Percentiles rank a stretch among this genome's conserved stretches.
Conservation (phyloP, 2,888 invertebrate genomes). For the Leptopterna dolabrata region DNA sequence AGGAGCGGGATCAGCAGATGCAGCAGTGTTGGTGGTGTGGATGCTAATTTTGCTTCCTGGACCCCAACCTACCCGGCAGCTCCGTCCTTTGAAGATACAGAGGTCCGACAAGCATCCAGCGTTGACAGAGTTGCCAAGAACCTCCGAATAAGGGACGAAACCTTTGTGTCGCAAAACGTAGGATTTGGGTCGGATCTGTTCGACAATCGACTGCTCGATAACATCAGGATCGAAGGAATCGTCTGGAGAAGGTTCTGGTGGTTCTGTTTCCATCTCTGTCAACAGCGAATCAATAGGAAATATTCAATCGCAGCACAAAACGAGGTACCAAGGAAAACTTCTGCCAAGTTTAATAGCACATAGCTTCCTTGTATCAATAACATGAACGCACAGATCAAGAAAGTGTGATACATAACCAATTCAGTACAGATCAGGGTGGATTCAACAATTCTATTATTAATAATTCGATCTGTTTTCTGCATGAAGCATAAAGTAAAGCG, state of each 20-base stretch:
- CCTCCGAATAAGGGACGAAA: slow-evolving; percentile 67
- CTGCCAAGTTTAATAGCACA: too few species aligned
- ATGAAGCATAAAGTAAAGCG: too few species aligned
- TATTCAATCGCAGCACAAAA: not conserved
- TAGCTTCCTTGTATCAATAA: too few species aligned
- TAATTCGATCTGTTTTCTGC: too few species aligned
- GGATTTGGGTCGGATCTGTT: slow-evolving; percentile 67
- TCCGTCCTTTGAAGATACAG: slow-evolving; percentile 63
- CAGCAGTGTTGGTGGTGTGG: not conserved
- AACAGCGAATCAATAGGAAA: not conserved
- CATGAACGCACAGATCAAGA: not conserved
- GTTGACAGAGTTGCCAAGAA: slow-evolving; percentile 64
- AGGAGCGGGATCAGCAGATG: not conserved
- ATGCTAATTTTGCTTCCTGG: slow-evolving; percentile 66
- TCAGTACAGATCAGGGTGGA: too few species aligned
- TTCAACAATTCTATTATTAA: too few species aligned
- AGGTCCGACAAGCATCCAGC: slow-evolving; percentile 56
- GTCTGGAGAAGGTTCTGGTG: not conserved
- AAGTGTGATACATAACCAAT: not conserved
- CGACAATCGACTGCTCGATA: slow-evolving; percentile 1
- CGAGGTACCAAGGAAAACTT: not conserved
- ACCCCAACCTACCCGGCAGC: slow-evolving; percentile 82
- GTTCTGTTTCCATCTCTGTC: not conserved
- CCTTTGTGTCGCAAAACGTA: slow-evolving; percentile 67
- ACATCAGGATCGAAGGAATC: not conserved